Evolutionary conservation across 2,888 invertebrate species (phyloP).

Genomic region (Spodoptera exigua): DNA sequence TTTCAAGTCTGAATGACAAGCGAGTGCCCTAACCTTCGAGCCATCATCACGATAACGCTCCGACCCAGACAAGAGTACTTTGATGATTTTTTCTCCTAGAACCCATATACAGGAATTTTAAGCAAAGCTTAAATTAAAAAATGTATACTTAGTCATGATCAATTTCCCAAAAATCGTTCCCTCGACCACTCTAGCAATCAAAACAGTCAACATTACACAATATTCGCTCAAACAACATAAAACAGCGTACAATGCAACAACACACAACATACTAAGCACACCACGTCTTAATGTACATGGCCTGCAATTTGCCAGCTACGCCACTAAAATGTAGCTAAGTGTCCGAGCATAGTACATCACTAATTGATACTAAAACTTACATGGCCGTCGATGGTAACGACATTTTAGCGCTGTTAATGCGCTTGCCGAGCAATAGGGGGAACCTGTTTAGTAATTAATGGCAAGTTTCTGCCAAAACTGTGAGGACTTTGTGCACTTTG

Average conservation of each 20-base stretch:
- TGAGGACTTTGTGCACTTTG: conserved; percentile 34
- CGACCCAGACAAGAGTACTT: no score
- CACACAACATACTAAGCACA: not conserved
- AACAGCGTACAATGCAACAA: not conserved
- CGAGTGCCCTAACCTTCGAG: no score
- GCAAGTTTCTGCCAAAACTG: conserved; percentile 39
- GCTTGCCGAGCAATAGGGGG: conserved; percentile 40
- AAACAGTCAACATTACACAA: no score
- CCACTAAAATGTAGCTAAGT: conserved; percentile 47
- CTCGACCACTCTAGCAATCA: no score
- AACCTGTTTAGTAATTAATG: conserved; percentile 54
- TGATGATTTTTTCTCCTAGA: no score
- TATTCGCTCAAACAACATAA: no score
- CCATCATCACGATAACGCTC: no score
- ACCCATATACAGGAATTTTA: no score
- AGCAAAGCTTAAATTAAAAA: no score
- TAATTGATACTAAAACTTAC: conserved; percentile 54
- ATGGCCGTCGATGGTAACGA: conserved; percentile 32
- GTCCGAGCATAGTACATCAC: conserved; percentile 35
- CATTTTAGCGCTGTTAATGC: conserved; percentile 49
- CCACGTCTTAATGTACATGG: conserved; percentile 6
- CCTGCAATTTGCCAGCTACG: conserved; percentile 25
- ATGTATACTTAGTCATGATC: no score
- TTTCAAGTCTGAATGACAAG: no score
- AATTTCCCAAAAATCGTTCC: no score